These are phyloP conservation scores for Pachyseris speciosa DNA, from an alignment of 64 coral and sea anemone genomes.

Conservation along the genomic window DNA sequence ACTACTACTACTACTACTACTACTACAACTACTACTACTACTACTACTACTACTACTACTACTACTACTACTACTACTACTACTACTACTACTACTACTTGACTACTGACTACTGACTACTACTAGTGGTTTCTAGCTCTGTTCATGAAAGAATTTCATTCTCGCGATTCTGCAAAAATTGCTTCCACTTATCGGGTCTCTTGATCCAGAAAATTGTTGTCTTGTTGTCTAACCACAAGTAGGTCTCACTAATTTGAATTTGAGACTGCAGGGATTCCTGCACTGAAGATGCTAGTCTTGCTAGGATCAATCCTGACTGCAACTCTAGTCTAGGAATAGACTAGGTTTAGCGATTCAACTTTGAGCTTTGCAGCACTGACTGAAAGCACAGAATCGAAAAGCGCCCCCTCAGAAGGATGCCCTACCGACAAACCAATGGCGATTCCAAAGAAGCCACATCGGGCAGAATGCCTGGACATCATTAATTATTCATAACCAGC, in stretches of 20 bases:
- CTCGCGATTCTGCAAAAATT: constrained; percentile 51
- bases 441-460: no score
- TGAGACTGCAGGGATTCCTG: not conserved
- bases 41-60: no score
- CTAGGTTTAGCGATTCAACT: constrained; percentile 14
- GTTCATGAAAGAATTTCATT: constrained; percentile 54
- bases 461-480: no score
- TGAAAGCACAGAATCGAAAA: constrained; percentile 17
- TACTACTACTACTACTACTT: no score
- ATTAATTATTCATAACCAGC: no score
- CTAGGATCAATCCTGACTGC: constrained; percentile 13
- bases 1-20: no score
- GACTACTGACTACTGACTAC: no score
- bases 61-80: no score
- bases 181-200: constrained; percentile 21
- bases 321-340: constrained; percentile 27
- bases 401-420: no score
- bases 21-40: no score
- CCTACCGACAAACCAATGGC: no score
- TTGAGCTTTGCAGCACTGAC: not conserved
- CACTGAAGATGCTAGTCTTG: not conserved
- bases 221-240: constrained; percentile 30
- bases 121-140: no score
- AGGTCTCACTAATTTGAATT: constrained; percentile 3
- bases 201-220: constrained; percentile 56